phyloP scores from a whole-genome alignment of 2,888 invertebrate species.

The Dysmachus trigonus region DNA sequence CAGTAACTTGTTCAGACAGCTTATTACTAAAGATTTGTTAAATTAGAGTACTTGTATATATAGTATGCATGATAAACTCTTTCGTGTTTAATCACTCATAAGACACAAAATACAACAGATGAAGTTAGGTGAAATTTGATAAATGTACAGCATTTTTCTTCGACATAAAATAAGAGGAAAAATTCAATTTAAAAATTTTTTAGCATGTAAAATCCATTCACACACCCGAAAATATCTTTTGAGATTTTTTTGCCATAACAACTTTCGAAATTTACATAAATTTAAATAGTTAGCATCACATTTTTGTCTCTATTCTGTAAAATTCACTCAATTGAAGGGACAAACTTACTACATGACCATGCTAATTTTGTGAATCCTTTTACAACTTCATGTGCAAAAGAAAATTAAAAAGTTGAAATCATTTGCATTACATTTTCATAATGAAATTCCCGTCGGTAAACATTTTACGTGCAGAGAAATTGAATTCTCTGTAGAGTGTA shows the following conservation, averaged over 20 bases:
- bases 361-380: neutral
- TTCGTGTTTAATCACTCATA: too few species aligned
- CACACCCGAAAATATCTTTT: neutral
- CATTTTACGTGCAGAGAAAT: neutral
- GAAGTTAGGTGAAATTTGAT: neutral
- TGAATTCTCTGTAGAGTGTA: neutral
- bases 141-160: neutral
- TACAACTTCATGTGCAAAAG: neutral
- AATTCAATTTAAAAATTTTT: neutral
- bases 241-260: neutral
- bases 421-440: neutral
- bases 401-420: neutral
- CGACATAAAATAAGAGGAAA: neutral
- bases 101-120: too few species aligned
- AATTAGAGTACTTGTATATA: too few species aligned
- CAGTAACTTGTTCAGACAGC: neutral
- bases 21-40: neutral
- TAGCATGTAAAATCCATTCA: neutral
- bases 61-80: too few species aligned
- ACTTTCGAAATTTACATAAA: neutral
- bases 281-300: neutral
- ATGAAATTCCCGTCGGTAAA: neutral
- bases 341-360: neutral
- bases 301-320: neutral
- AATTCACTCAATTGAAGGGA: neutral